phyloP scores from a whole-genome alignment of 2,113 vertebrate species.

The Mustela nigripes region DNA sequence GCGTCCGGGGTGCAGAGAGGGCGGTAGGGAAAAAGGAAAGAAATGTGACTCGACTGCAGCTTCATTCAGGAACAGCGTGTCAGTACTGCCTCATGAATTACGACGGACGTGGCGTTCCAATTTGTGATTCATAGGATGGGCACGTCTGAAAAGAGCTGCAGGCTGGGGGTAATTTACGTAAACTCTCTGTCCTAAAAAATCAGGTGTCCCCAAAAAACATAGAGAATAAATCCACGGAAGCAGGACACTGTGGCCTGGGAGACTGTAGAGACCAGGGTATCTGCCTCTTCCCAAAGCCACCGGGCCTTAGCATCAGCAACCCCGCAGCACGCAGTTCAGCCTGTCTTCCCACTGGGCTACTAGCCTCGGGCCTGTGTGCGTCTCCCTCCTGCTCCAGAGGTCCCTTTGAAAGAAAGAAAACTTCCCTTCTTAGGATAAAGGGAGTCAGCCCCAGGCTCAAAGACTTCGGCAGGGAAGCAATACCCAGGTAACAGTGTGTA shows the following conservation, averaged over 20 bases:
- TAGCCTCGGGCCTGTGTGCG: background rate
- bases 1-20: background rate
- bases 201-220: background rate
- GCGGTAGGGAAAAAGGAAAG: background rate
- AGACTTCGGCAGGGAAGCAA: background rate
- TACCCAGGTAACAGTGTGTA: background rate
- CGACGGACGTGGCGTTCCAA: fast-evolving
- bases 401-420: background rate
- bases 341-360: background rate
- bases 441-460: background rate
- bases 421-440: background rate
- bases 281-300: background rate
- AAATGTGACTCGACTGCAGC: background rate
- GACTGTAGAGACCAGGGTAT: background rate
- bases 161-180: background rate
- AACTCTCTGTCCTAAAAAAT: background rate
- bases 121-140: background rate
- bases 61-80: too few species aligned
- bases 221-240: background rate
- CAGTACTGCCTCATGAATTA: background rate
- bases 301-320: fast-evolving
- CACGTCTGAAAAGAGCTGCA: too few species aligned
- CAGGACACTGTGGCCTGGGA: background rate
- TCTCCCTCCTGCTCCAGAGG: background rate
- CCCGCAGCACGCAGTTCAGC: fast-evolving